phyloP scores from a whole-genome alignment of 1,140 invertebrate genomes.

The Microplitis demolitor region DNA sequence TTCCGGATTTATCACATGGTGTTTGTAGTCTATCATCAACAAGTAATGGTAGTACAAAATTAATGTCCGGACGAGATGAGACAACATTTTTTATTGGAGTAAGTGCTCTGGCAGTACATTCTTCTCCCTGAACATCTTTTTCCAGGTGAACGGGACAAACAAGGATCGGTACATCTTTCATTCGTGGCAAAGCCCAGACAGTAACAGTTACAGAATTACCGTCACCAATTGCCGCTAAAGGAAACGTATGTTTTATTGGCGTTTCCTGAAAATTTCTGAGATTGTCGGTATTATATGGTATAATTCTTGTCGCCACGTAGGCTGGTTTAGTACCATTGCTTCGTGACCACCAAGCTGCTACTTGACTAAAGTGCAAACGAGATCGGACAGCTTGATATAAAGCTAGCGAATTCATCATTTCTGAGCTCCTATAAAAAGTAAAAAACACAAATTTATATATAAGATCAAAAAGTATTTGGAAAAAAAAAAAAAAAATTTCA shows the following conservation, averaged over 20 bases:
- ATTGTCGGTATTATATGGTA: conserved; percentile 69
- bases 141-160: conserved; percentile 63
- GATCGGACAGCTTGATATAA: conserved; percentile 91
- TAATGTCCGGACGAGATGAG: conserved; percentile 16
- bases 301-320: conserved; percentile 60
- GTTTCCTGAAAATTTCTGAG: conserved; percentile 70
- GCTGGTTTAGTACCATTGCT: conserved; percentile 64
- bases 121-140: conserved; percentile 44
- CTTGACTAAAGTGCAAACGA: conserved; percentile 94
- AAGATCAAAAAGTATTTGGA: no score
- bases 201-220: conserved; percentile 68
- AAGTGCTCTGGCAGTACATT: conserved; percentile 49
- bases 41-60: conserved; percentile 56
- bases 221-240: conserved; percentile 74
- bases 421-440: conserved; percentile 49
- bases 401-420: conserved; percentile 68
- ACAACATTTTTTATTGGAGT: conserved; percentile 54
- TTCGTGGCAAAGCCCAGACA: conserved; percentile 73
- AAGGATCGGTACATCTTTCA: conserved; percentile 68
- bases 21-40: conserved; percentile 74
- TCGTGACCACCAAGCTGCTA: conserved; percentile 81
- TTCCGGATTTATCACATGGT: conserved; percentile 72
- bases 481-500: no score
- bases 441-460: neutral
- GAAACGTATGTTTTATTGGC: conserved; percentile 84